Conservation (phyloP, 1,140 invertebrate species). For the Polypedilum vanderplanki region DNA sequence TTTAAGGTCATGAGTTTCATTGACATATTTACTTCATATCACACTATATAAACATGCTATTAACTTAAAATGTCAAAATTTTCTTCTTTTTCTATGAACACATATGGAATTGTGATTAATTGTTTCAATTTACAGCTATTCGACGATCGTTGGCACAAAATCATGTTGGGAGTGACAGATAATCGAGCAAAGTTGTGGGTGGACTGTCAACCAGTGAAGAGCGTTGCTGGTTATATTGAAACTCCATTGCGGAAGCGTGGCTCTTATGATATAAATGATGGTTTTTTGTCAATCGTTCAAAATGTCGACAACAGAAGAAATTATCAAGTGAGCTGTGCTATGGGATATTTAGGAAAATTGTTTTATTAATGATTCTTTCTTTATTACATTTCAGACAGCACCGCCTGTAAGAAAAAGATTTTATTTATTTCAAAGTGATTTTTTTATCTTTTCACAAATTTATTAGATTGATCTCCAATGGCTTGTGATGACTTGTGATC, state of each 20-base stretch:
- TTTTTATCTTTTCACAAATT: conserved; percentile 31
- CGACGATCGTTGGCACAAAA: conserved; percentile 70
- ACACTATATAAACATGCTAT: not conserved
- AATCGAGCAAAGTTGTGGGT: conserved; percentile 59
- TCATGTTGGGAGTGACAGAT: conserved; percentile 62
- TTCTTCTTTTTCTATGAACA: not conserved
- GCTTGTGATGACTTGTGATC: conserved; percentile 73
- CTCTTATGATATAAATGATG: conserved; percentile 58
- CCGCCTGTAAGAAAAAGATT: not conserved
- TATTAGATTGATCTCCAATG: conserved; percentile 70
- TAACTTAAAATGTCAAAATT: not conserved
- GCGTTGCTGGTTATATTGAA: conserved; percentile 34
- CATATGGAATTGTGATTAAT: conserved; percentile 27
- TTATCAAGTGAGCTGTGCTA: conserved; percentile 52
- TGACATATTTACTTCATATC: not conserved
- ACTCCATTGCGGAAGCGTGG: conserved; percentile 49
- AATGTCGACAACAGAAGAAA: conserved; percentile 49
- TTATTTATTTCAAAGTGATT: not conserved
- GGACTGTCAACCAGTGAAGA: conserved; percentile 51
- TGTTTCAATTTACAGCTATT: conserved; percentile 51
- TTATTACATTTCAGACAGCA: not conserved
- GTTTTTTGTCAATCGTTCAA: conserved; percentile 57
- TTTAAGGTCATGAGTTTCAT: not conserved
- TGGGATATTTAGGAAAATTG: too few relatives aligned
- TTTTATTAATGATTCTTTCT: conserved; percentile 10